Evolutionary conservation across 2,113 vertebrate species (phyloP), one percentile per base, ranked within the genome.

Genomic region (Cephalophus harveyi): DNA sequence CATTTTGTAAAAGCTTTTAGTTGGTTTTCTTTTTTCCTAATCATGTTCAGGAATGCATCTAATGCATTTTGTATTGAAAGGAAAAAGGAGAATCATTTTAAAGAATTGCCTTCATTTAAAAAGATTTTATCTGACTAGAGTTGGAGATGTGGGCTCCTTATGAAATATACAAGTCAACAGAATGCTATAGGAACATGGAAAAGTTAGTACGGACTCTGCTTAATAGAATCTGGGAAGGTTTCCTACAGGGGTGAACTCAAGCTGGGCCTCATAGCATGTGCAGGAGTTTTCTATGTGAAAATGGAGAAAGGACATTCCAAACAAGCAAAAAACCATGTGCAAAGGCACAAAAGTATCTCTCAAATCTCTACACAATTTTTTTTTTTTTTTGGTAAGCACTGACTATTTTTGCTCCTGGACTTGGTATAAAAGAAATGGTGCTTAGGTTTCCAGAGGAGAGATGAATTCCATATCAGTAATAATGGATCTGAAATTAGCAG

Each of bases 1-100:
- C 87, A 60, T 79, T 86, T 94, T 93, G 76, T 97, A 96, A 98
- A 98, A 98, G 97, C 96, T 97, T 98, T 98, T 97, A 91, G 95
- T 89, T 94, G 88, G 28, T 93, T 97, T 98, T 93, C 82, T 96
- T 93, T 91, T 89, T 78, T 94, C 40, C 94, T 94, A 94, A 97
- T 96, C 94, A 92, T 84, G 81, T 96, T 95, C 71, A 78, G 57
- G 83, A 97, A 95, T 0, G 12, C 76, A 89, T 74, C 74, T 93
- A 96, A 97, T 94, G 83, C 57, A 94, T 93, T 90, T 83, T 91
- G 67, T 94, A 76, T 54, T 54, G 90, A 97, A 97, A 93, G 60
- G 36, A 85, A 82, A 96, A 91, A 87, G 30, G 36, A 93, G 36
- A 92, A 78, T 36, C 28, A 96, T 96, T 98, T 97, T 79, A 92